A percentile compares a stretch with the other conserved stretches of the same genome.
Evolutionary conservation across 2,888 invertebrate species (phyloP).

Genomic region (Mesorhabditis sp.): DNA sequence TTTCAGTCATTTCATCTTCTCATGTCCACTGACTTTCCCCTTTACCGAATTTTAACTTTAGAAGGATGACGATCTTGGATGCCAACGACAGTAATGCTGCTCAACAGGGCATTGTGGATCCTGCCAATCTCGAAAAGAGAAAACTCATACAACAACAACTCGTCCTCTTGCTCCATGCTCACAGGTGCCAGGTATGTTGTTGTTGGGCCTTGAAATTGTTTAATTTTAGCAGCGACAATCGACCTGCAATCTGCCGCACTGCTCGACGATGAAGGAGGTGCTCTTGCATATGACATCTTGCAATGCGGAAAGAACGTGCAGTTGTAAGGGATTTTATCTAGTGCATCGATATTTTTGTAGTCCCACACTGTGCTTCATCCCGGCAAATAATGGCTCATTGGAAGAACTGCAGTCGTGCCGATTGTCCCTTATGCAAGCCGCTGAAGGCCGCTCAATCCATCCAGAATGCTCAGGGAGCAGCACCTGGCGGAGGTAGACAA

Average conservation of each 20-base stretch:
- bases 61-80: background rate
- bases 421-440: conserved; percentile 96
- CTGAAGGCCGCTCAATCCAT: conserved; percentile 75
- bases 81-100: too few species aligned
- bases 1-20: background rate
- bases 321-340: conserved; percentile 49
- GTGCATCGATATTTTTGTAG: conserved; percentile 55
- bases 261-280: conserved; percentile 97
- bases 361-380: conserved; percentile 93
- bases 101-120: too few species aligned
- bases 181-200: conserved; percentile 86
- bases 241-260: conserved; percentile 87
- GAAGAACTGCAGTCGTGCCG: conserved; percentile 90
- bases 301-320: conserved; percentile 71
- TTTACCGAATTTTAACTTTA: background rate
- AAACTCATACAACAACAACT: conserved; percentile 97
- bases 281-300: conserved; percentile 96
- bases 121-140: conserved; percentile 80
- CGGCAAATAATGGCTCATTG: conserved; percentile 97
- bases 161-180: conserved; percentile 91
- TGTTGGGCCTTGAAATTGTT: too few species aligned
- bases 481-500: background rate
- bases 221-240: conserved; percentile 18
- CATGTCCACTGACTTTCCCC: background rate
- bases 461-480: conserved; percentile 9